Base-by-base conservation (phyloP, 92 coral and sea anemone species). In the Isaurus tuberculatus region DNA sequence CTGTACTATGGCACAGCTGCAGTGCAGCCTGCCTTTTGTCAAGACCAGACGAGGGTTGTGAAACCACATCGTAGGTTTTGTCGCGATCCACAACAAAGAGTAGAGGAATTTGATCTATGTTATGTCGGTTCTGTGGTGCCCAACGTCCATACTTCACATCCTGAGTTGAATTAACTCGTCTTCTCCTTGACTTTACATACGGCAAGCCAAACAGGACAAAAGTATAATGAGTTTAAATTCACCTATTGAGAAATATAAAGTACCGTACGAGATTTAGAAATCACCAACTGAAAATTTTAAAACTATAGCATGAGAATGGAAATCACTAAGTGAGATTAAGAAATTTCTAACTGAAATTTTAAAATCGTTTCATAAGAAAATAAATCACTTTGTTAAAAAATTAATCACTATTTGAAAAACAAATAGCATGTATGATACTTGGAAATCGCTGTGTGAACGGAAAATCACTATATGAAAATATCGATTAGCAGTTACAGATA, bases 21-120 rank as follows among this genome's bases (percentile, higher is more conserved):
- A 67, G 67, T 30, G 86, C 68, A 36, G 86, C 86, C 64, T 83
- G 86, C 30, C 86, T 43, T 48, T 83, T 83, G 42, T 83, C 86
- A 34, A 83, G 63, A 40, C 86, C 79, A 23, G 79, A 30, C 86
- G 42, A 36, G 42, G 42, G 42, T 36, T 19, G 48, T 67, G 42
- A 36, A 36, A 36, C 42, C 44, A 70, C 65, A 28, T 83, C 79
- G 48, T 70, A 66, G 19, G 86, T 34, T 51, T 44, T 83, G 7
- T 83, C 86, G n/a, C 48, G 79, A 5, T 68, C 79, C n/a, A 49
- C 64, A 44, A 83, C 86, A 70, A 83, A 83, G 55, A 79, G 67
- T 13, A 83, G 79, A 17, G 86, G 86, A 11, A 68, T 79, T 49
- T 83, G 86, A 36, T 36, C 42, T 36, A 36, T 36, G 8, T 36